A percentile compares a stretch with the other conserved stretches of the same genome.
phyloP scores from a whole-genome alignment of 1,140 invertebrate genomes.

The Choristoneura fumiferana region DNA sequence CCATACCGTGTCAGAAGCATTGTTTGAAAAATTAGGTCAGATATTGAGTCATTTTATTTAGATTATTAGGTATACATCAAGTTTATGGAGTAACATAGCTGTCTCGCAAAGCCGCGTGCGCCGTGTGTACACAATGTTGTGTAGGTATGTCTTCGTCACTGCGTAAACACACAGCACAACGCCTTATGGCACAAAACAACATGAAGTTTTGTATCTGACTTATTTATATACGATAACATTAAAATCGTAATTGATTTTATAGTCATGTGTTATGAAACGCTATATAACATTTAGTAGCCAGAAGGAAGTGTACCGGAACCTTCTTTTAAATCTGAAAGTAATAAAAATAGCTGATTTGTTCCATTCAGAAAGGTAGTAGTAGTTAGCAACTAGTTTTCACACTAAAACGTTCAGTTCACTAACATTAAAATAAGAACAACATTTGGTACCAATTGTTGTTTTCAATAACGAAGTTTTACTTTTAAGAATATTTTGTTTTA shows the following conservation, averaged over 20 bases:
- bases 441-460: no score
- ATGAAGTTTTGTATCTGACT: neutral
- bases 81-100: neutral
- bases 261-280: neutral
- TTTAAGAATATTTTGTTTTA: no score
- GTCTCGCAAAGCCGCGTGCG: neutral
- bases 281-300: no score
- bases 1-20: neutral
- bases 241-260: neutral
- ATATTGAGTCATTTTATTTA: conserved; percentile 13
- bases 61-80: conserved; percentile 8
- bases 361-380: no score
- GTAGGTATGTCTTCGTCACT: conserved; percentile 20
- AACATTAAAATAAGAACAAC: no score
- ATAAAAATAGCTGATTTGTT: no score
- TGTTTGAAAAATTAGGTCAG: conserved; percentile 14
- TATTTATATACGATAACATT: conserved; percentile 3
- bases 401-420: no score
- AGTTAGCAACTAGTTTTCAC: no score
- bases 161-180: conserved; percentile 18
- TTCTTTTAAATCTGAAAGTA: no score
- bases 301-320: no score
- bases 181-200: conserved; percentile 17
- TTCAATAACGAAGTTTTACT: no score
- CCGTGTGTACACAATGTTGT: conserved; percentile 16